A percentile compares a stretch with the other conserved stretches of the same genome.
phyloP scores from a whole-genome alignment of 37 sponge, comb jelly and placozoan species.

The Chondrilla cf. caribensis region DNA sequence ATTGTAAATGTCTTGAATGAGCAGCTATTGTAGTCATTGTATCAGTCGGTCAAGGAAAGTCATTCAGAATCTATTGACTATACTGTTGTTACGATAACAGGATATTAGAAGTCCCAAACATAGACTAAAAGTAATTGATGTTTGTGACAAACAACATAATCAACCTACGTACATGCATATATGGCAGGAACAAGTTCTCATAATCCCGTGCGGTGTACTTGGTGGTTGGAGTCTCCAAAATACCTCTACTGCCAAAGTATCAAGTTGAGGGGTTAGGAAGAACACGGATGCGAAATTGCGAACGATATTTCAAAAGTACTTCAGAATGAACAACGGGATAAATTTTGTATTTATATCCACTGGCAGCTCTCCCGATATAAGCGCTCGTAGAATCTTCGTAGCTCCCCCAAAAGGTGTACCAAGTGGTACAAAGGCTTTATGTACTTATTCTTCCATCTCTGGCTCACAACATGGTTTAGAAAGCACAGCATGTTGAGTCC shows the following conservation, averaged over 20 bases:
- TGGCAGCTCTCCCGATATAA: background rate
- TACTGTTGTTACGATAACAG: no score
- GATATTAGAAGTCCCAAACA: no score
- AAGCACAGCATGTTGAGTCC: slow-evolving; percentile 43
- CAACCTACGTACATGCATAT: no score
- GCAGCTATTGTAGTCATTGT: no score
- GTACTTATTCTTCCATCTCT: slow-evolving; percentile 58
- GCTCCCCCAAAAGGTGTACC: slow-evolving; percentile 50
- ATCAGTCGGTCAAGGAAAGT: no score
- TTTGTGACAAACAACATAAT: no score
- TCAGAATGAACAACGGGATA: background rate
- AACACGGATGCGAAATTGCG: background rate
- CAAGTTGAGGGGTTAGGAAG: slow-evolving; percentile 20
- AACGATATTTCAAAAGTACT: background rate
- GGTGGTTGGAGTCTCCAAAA: slow-evolving; percentile 33
- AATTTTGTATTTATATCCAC: background rate
- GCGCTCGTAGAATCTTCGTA: background rate
- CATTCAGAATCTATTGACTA: no score
- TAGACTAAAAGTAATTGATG: no score
- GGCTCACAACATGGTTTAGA: slow-evolving; percentile 36
- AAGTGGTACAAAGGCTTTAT: slow-evolving; percentile 45
- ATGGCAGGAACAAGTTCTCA: slow-evolving; percentile 65
- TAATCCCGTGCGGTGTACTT: slow-evolving; percentile 78
- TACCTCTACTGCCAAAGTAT: background rate
- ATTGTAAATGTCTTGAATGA: no score